Evolutionary conservation across 2,888 invertebrate species (phyloP).

Genomic region (Podotricha telesiphe): DNA sequence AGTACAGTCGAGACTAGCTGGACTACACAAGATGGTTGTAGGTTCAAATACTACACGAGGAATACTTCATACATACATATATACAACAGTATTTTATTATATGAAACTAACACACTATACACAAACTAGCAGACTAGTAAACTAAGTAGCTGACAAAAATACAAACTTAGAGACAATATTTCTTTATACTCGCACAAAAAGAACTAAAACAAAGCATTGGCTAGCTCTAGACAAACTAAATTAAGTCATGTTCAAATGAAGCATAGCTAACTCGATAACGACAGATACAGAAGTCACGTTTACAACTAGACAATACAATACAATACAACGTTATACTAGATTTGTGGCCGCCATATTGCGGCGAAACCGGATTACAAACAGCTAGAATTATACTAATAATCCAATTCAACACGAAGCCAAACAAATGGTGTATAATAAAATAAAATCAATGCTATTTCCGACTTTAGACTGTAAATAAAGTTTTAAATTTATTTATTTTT

Average conservation of each 20-base stretch:
- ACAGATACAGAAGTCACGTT: slow-evolving; percentile 17
- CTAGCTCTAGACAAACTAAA: neutral
- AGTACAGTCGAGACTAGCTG: too few species aligned
- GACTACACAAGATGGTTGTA: too few species aligned
- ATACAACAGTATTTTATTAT: too few species aligned
- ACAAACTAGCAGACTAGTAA: too few species aligned
- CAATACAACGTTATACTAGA: slow-evolving; percentile 24
- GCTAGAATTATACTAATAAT: slow-evolving; percentile 31
- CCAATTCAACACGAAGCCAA: slow-evolving; percentile 31
- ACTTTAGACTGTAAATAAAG: slow-evolving; percentile 5
- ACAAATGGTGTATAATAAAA: slow-evolving; percentile 7
- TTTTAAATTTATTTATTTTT: too few species aligned
- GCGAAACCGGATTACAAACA: slow-evolving; percentile 35
- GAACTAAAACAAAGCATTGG: neutral
- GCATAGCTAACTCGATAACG: slow-evolving; percentile 5
- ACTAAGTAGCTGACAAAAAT: too few species aligned
- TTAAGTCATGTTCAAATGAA: slow-evolving; percentile 5
- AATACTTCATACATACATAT: too few species aligned
- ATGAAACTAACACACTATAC: too few species aligned
- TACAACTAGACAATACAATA: slow-evolving; percentile 4
- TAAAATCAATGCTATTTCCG: slow-evolving; percentile 11
- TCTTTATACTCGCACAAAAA: neutral
- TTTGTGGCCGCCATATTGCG: slow-evolving; percentile 22
- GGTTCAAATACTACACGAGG: too few species aligned
- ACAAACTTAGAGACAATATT: too few species aligned